A percentile compares a stretch with the other conserved stretches of the same genome.
phyloP scores from a whole-genome alignment of 1,140 invertebrate species.

The Drosophila hydei region DNA sequence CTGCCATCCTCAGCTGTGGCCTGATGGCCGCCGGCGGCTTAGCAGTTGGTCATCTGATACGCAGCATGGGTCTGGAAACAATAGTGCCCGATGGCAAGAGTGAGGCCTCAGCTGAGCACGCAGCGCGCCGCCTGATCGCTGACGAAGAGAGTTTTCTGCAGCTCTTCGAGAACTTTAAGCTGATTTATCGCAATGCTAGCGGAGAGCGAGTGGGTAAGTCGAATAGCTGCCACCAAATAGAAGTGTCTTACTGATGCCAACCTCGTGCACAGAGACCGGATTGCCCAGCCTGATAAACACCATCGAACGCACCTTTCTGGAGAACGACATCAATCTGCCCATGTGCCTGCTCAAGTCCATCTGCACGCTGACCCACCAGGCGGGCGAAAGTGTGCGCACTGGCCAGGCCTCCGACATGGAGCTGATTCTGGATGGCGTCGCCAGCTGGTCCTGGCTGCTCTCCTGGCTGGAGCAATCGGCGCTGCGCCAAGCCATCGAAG shows the following conservation, averaged over 20 bases:
- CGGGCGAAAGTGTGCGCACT: conserved; percentile 29
- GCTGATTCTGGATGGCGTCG: conserved; percentile 57
- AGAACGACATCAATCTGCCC: conserved; percentile 63
- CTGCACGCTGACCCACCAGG: conserved; percentile 50
- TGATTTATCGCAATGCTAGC: conserved; percentile 67
- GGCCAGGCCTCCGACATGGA: conserved; percentile 55
- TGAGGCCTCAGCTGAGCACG: conserved; percentile 19
- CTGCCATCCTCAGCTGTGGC: conserved; percentile 62
- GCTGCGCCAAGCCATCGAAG: conserved; percentile 52
- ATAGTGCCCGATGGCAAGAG: conserved; percentile 35
- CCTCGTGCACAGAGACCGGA: conserved; percentile 44
- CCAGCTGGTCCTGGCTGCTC: conserved; percentile 58
- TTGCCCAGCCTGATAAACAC: conserved; percentile 52
- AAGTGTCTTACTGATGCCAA: background rate
- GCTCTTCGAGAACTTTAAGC: conserved; percentile 67
- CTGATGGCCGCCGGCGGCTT: conserved; percentile 56
- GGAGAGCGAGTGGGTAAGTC: conserved; percentile 65
- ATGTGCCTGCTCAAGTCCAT: conserved; percentile 66
- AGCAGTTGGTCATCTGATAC: conserved; percentile 58
- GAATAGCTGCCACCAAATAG: too few relatives aligned
- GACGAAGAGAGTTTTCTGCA: conserved; percentile 31
- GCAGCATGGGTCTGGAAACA: conserved; percentile 58
- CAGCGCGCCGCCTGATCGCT: conserved; percentile 24
- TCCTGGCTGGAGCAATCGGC: conserved; percentile 54
- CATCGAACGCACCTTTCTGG: conserved; percentile 58